Base-by-base conservation (phyloP, 2,113 vertebrate species). In the Myotis lucifugus region DNA sequence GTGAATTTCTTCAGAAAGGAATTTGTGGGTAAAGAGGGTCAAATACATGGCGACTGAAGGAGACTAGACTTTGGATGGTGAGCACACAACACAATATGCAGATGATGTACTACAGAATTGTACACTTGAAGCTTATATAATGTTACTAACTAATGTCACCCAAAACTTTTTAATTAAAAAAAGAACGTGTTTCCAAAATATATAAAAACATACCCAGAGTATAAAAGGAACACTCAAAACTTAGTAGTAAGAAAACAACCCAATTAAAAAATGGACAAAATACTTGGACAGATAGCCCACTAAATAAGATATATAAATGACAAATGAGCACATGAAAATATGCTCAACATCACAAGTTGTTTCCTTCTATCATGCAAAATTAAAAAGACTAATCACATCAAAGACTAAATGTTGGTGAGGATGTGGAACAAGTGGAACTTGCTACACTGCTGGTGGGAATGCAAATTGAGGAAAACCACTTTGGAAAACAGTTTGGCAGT, bases 191-290 rank as follows among this genome's bases (percentile, higher is more conserved):
- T 23, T 70, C 21, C 27, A 86, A 90, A 94, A 46, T 48, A 91
- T 73, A 15, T 21, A 72, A 88, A 89, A 81, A 61, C 4, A 2
- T 25, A 83, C 19, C 27, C 13, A 87, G 25, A 54, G 50, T 13
- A 46, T 59, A 23, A 27, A 85, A 61, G 29, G 59, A 81, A 64
- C 21, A 82, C n/a, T 89, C 50, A 94, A 48, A 96, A 76, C 40
- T 83, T 76, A 92, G 42, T 21, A 85, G 48, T 48, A 94, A 83
- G 59, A 29, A 69, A 95, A 79, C 29, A 94, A 83, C 48, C 18
- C 37, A 85, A 8, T 42, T 88, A 70, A 78, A 85, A 88, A 42
- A 12, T 66, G 32, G 29, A 11, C 11, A 32, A 72, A 85, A 90
- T n/a, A 54, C 8, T 54, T 54, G 5, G 19, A 27, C 3, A 52